Evolutionary conservation across 2,797 vertebrate genomes (phyloP), one percentile per base, ranked within the genome.

Genomic region (Falco peregrinus): DNA sequence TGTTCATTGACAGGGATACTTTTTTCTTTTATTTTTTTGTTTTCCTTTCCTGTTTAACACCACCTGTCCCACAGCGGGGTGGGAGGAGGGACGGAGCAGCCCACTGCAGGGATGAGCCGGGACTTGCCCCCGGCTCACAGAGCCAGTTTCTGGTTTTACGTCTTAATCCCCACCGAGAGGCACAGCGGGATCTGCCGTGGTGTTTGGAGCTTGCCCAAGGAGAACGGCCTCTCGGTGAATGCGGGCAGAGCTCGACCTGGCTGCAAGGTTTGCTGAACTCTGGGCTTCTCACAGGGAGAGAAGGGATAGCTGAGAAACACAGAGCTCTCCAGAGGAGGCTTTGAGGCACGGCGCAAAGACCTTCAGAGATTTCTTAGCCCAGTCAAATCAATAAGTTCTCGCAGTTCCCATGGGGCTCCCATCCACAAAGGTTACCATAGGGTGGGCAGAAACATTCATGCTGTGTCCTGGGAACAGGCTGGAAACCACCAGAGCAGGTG

Each of bases 321-420:
- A 6, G 19, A 79, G 43, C 22, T 77, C 50, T 56, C 50, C 37
- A 2, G 2, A 56, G 69, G 59, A 54, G 8, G 20, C 43, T 48
- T 41, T 21, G 53, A 57, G 37, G 59, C n/a, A 33, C 0, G 0
- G 53, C 4, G 0, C 61, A 33, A 84, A 68, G 60, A n/a, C 41
- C 57, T 50, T 37, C 4, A 8, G 59, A 79, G 54, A n/a, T 17
- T 16, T 68, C 35, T 39, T 64, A 83, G 35, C 71, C 35, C 33
- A 43, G 57, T 56, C 41, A 51, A 84, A 77, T 73, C 65, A 37
- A 8, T 29, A 54, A 33, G 31, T 48, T 68, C 18, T 77, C 59
- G 57, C 65, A 51, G 33, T 18, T 51, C 37, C 51, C 54, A 9
- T 13, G 29, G 41, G 9, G 28, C 22, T 64, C 18, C 59, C 50